Percentiles rank a stretch among this genome's conserved stretches.
Evolutionary conservation across 1,140 invertebrate species (phyloP).

Genomic region (Aradophagus sp.): DNA sequence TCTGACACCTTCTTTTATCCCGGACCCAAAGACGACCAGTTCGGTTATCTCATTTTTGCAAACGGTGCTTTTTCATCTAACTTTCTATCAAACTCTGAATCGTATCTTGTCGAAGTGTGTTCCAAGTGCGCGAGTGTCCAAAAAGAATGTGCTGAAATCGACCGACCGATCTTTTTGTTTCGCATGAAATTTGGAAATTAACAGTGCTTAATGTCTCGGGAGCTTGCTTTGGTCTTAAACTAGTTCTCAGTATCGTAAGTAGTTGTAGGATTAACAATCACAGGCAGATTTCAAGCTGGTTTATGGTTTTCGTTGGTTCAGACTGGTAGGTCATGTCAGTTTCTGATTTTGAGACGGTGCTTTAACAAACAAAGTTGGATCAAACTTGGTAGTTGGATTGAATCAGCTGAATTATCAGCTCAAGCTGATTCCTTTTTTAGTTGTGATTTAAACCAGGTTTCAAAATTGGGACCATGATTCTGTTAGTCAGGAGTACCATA

Average conservation of each 20-base stretch:
- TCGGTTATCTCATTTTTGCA: conserved; percentile 10
- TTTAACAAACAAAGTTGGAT: too few species aligned
- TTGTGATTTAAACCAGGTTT: too few species aligned
- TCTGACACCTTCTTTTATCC: conserved; percentile 38
- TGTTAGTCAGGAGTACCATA: too few species aligned
- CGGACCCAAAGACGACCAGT: conserved; percentile 6
- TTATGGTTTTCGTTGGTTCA: not conserved
- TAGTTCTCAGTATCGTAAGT: conserved; percentile 63
- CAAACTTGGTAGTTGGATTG: too few species aligned
- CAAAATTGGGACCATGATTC: too few species aligned
- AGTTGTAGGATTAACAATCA: conserved; percentile 44
- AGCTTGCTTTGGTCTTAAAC: conserved; percentile 60
- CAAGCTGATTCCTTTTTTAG: too few species aligned
- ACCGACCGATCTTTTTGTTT: conserved; percentile 4
- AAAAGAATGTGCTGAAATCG: conserved; percentile 8
- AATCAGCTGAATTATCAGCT: too few species aligned
- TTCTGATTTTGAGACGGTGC: not conserved
- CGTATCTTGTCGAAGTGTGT: conserved; percentile 23
- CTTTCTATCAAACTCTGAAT: conserved; percentile 31
- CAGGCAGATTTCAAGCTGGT: conserved; percentile 1
- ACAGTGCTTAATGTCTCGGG: conserved; percentile 61
- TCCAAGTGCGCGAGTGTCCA: conserved; percentile 41
- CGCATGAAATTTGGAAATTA: conserved; percentile 22
- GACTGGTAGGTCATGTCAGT: too few species aligned
- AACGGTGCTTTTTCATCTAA: conserved; percentile 36